Percentiles rank a stretch among this genome's conserved stretches.
These are phyloP conservation scores for Polia nebulosa DNA, from an alignment of 2,888 invertebrate species.

Conservation along the genomic window DNA sequence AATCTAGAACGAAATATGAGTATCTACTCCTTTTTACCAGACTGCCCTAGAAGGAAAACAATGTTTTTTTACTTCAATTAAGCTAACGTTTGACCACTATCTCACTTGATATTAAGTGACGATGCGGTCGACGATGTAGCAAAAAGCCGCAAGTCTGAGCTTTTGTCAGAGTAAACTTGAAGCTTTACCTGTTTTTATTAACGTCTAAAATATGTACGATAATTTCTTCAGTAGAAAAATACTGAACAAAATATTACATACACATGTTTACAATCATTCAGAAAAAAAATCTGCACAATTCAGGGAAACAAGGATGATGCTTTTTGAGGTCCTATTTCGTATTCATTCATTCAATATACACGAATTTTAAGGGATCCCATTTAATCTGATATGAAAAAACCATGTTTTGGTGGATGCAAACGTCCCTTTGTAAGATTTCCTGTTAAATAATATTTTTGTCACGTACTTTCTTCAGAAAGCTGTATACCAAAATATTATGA, in stretches of 20 bases:
- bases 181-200: neutral
- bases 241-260: neutral
- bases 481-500: constrained; percentile 17
- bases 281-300: no score
- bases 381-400: constrained; percentile 13
- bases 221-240: neutral
- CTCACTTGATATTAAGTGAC: neutral
- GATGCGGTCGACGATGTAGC: neutral
- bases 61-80: constrained; percentile 8
- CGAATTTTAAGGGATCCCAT: constrained; percentile 23
- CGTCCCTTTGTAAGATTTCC: neutral
- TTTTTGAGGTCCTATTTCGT: constrained; percentile 29
- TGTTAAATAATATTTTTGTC: neutral
- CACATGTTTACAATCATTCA: neutral
- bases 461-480: neutral
- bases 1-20: no score
- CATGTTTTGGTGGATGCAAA: constrained; percentile 6
- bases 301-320: neutral
- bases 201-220: neutral
- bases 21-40: neutral
- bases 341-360: constrained; percentile 49
- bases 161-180: neutral
- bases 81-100: constrained; percentile 5
- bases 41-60: neutral
- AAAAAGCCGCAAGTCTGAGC: neutral